Conservation (phyloP, 2,888 invertebrate species). For the Pheosia gnoma region DNA sequence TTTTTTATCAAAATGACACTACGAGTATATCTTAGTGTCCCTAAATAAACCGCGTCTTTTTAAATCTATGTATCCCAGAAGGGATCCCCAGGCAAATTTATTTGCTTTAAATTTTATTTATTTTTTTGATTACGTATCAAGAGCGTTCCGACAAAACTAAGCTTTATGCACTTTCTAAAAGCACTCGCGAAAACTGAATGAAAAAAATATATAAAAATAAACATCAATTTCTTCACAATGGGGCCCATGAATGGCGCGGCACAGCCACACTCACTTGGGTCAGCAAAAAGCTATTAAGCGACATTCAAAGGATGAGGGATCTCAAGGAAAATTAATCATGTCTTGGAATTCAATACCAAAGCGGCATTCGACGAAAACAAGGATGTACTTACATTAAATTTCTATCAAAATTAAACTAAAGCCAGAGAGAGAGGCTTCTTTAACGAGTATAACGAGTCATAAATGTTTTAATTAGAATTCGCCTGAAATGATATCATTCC, state of each 20-base stretch:
- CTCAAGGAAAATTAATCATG: slow-evolving; percentile 22
- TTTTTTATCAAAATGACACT: no score
- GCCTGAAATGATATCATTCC: background rate
- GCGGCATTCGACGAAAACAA: background rate
- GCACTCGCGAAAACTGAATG: background rate
- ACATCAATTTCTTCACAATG: slow-evolving; percentile 1
- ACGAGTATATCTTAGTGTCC: no score
- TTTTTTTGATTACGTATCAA: no score
- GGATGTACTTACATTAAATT: background rate
- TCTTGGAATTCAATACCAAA: slow-evolving; percentile 15
- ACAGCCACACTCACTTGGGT: slow-evolving; percentile 8
- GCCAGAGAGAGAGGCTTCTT: background rate
- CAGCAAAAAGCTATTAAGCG: slow-evolving; percentile 28
- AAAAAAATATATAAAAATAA: background rate
- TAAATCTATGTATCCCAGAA: no score
- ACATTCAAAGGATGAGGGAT: slow-evolving; percentile 16
- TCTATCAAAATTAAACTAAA: background rate
- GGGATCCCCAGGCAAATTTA: no score
- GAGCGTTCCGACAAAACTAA: background rate
- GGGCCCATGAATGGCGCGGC: background rate
- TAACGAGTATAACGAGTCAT: background rate
- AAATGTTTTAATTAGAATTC: background rate
- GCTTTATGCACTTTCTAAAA: background rate
- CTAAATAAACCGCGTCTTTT: no score
- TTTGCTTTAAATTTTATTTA: no score